Conservation (phyloP, 2,888 invertebrate species). For the Odontocolon sp. region DNA sequence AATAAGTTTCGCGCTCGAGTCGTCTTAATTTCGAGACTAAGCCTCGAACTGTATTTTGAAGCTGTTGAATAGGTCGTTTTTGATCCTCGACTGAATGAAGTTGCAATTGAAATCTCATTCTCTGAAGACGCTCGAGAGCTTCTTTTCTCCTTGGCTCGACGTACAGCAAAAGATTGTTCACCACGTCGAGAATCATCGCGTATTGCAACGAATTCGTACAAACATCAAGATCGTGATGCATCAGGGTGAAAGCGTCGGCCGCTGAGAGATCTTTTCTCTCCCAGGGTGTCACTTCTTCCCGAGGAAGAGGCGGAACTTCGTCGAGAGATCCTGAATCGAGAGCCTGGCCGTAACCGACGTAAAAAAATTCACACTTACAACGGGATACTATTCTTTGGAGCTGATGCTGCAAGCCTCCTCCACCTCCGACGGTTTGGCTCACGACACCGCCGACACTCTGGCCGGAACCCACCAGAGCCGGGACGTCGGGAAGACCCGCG, state of each 20-base stretch:
- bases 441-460: constrained; percentile 99
- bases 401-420: constrained; percentile 84
- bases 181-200: constrained; percentile 97
- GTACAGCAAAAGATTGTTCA: constrained; percentile 97
- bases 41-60: constrained; percentile 89
- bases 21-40: constrained; percentile 91
- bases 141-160: constrained; percentile 98
- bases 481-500: constrained; percentile 91
- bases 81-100: constrained; percentile 96
- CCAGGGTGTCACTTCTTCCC: constrained; percentile 89
- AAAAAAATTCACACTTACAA: constrained; percentile 99
- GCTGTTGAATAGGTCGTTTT: constrained; percentile 93
- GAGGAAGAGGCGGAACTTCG: constrained; percentile 87
- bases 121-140: constrained; percentile 92
- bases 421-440: constrained; percentile 93
- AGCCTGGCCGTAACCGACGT: constrained; percentile 94
- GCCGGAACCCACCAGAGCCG: constrained; percentile 95
- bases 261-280: constrained; percentile 90
- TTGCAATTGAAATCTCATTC: constrained; percentile 97
- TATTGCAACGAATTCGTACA: constrained; percentile 97
- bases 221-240: constrained; percentile 99
- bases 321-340: constrained; percentile 85
- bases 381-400: constrained; percentile 98
- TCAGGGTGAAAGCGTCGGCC: constrained; percentile 97
- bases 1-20: constrained; percentile 94